These are phyloP conservation scores for Scalopus aquaticus DNA, from an alignment of 2,113 vertebrate species.

Conservation along the genomic window DNA sequence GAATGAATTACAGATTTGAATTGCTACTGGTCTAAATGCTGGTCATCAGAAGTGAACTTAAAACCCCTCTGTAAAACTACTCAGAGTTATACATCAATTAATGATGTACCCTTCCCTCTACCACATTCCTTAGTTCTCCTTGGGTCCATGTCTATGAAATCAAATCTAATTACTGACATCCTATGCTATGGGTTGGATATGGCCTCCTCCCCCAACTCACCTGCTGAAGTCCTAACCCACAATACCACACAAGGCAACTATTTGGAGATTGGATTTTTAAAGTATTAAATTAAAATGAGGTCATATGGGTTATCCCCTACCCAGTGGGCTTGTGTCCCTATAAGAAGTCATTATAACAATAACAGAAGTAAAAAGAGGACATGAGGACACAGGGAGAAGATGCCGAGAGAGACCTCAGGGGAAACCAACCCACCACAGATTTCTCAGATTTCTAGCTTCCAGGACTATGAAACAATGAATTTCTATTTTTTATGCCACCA, in stretches of 20 bases:
- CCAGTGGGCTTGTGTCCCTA: too few relatives aligned
- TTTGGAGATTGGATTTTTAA: not conserved
- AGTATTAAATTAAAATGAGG: not conserved
- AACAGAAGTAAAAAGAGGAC: not conserved
- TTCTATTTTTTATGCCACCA: not conserved
- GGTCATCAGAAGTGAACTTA: not conserved
- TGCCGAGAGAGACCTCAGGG: not conserved
- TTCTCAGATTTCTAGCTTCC: not conserved
- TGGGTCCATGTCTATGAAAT: not conserved
- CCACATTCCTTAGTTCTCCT: fast-evolving
- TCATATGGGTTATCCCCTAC: not conserved
- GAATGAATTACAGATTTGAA: not conserved
- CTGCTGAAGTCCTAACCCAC: not conserved
- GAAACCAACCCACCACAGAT: fast-evolving
- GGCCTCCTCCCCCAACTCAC: not conserved
- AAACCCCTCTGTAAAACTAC: not conserved
- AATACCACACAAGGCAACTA: not conserved
- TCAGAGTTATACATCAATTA: fast-evolving
- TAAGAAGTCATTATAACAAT: not conserved
- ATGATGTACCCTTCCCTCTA: not conserved
- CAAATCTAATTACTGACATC: not conserved
- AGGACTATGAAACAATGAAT: too few relatives aligned
- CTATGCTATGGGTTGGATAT: fast-evolving
- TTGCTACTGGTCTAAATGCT: not conserved
- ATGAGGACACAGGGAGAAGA: not conserved